Evolutionary conservation across 2,888 invertebrate genomes (phyloP), one percentile per base, ranked within the genome.

Genomic region (Cheilosia vulpina): DNA sequence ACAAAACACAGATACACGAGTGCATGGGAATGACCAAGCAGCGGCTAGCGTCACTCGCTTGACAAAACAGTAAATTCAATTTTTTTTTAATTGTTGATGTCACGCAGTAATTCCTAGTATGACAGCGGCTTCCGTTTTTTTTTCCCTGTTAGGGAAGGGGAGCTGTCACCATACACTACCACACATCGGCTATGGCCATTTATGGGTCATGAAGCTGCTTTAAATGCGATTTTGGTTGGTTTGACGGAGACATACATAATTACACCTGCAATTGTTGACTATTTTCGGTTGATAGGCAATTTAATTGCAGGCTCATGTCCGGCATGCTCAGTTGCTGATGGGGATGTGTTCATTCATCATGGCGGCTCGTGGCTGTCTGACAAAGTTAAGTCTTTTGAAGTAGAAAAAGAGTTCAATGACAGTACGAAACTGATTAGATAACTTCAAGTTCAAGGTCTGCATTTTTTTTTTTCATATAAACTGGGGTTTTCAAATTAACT

Each of bases 101-200:
- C 71, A 81, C 62, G 85, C 65, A 41, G 34, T 68, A 34, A 53
- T 76, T 43, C 63, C 80, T 47, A 62, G 58, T 69, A 50, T 71
- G 81, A 81, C 34, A 71, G 62, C 66, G 27, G 62, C 72, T 85
- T 85, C 85, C 81, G 85, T 75, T 85, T 24, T 17, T 24, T 60
- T n/a, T 57, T 31, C n/a, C 43, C 58, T 27, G 57, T 62, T 17
- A 47, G 21, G 47, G 62, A 52, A 27, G 27, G 13, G 66, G 38
- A 50, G 34, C 3, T 62, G 19, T 31, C 17, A 17, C 38, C 6
- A 5, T 27, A 21, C 27, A 5, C 27, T 41, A 21, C 52, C 65
- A 15, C 15, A 45, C n/a, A n/a, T 43, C 27, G 31, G 52, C n/a
- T 34, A 43, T 31, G 31, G 13, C 69, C 75, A 53, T 75, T 72